A percentile compares a stretch with the other conserved stretches of the same genome.
These are phyloP conservation scores for Clamator glandarius DNA, from an alignment of 2,797 vertebrate genomes.

Conservation along the genomic window DNA sequence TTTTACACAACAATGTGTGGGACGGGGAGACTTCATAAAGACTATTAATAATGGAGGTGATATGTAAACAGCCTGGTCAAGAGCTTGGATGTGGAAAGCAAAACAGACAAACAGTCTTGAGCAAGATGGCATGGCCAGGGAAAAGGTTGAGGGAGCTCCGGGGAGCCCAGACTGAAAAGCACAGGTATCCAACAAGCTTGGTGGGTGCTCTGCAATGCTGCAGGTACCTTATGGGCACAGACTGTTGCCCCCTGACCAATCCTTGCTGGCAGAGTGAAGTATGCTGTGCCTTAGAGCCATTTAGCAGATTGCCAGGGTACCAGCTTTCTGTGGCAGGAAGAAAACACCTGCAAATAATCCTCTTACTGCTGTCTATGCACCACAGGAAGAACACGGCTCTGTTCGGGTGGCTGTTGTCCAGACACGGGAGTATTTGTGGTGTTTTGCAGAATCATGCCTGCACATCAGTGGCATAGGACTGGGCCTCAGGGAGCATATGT, in stretches of 20 bases:
- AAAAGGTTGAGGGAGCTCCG: not conserved
- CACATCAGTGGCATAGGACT: fast-evolving
- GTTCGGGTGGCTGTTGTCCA: not conserved
- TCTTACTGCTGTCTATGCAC: not conserved
- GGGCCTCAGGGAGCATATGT: not conserved
- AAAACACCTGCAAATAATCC: not conserved
- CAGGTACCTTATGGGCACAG: not conserved
- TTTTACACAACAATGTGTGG: not conserved
- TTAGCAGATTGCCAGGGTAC: not conserved
- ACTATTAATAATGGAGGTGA: not conserved
- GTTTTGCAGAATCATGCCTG: no score
- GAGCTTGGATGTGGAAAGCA: not conserved
- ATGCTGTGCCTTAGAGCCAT: not conserved
- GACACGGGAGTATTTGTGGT: not conserved
- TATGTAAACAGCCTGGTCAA: not conserved
- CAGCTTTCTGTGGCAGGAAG: not conserved
- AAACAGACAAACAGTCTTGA: not conserved
- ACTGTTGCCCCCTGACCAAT: not conserved
- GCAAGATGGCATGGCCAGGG: fast-evolving
- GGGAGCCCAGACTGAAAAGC: not conserved
- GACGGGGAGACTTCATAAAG: not conserved
- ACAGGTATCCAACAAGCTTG: not conserved
- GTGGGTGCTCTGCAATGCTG: not conserved
- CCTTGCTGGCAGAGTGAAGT: not conserved
- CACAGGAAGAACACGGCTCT: not conserved